These are phyloP conservation scores for Malacoraja senta DNA, from an alignment of 2,797 vertebrate genomes.

Conservation along the genomic window DNA sequence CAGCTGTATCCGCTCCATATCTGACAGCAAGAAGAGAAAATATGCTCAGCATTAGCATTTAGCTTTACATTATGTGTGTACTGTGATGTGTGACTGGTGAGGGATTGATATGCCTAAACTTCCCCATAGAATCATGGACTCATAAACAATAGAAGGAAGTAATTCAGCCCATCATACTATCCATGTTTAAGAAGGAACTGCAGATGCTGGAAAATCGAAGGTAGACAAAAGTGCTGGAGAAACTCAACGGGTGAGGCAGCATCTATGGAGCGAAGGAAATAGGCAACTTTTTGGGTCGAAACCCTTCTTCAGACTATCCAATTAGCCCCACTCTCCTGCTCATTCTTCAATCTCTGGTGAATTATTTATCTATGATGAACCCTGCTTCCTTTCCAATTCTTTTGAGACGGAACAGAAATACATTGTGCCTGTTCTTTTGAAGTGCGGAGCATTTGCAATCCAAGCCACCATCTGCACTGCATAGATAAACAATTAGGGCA, in stretches of 20 bases:
- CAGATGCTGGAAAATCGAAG: too few relatives aligned
- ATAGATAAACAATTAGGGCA: conserved; percentile 4
- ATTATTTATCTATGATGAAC: background rate
- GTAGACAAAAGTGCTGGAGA: too few relatives aligned
- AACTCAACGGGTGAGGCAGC: too few relatives aligned
- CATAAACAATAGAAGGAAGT: background rate
- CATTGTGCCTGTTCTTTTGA: background rate
- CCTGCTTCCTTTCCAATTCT: background rate
- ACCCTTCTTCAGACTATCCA: background rate
- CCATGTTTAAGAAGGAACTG: background rate
- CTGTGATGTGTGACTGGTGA: background rate
- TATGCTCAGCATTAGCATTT: background rate
- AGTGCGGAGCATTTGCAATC: background rate
- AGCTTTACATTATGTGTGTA: background rate
- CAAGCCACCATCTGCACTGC: background rate
- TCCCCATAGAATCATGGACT: background rate
- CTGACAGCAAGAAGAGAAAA: background rate
- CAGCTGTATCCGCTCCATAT: background rate
- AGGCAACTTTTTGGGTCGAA: too few relatives aligned
- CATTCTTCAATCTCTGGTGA: background rate
- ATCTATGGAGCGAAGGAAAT: too few relatives aligned
- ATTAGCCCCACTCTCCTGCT: background rate
- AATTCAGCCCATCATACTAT: background rate
- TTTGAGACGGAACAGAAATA: background rate
- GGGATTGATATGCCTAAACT: background rate